Conservation (phyloP, 2,888 invertebrate genomes). For the Drosophila kuntzei region DNA sequence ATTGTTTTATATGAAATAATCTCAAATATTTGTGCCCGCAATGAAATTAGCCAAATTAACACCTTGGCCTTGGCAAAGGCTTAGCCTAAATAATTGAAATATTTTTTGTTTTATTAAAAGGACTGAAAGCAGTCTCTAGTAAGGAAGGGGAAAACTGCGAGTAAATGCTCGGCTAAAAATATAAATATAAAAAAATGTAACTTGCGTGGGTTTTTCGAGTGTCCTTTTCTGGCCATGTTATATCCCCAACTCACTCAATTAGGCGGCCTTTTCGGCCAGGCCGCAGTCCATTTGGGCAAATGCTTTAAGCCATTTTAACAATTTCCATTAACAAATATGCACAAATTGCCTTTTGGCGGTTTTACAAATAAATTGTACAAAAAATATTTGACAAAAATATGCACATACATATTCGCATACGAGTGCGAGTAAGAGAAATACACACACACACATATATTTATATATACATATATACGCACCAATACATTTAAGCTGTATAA, state of each 20-base stretch:
- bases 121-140: constrained; percentile 23
- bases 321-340: constrained; percentile 84
- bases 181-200: constrained; percentile 6
- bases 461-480: neutral
- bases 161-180: constrained; percentile 14
- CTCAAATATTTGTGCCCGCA: constrained; percentile 76
- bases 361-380: constrained; percentile 73
- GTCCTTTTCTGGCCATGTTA: constrained; percentile 43
- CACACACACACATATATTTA: constrained; percentile 6
- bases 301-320: constrained; percentile 81
- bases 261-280: constrained; percentile 38
- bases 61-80: constrained; percentile 69
- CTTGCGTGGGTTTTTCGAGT: constrained; percentile 36
- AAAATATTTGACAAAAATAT: constrained; percentile 77
- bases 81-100: constrained; percentile 76
- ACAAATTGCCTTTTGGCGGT: constrained; percentile 81
- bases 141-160: constrained; percentile 10
- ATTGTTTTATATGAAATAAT: constrained; percentile 73
- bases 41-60: constrained; percentile 81
- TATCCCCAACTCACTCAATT: constrained; percentile 69
- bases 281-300: constrained; percentile 70
- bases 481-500: constrained; percentile 4
- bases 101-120: constrained; percentile 76
- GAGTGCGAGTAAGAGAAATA: constrained; percentile 14
- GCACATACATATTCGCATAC: constrained; percentile 20